A percentile compares a stretch with the other conserved stretches of the same genome.
These are phyloP conservation scores for Telenomus remus DNA, from an alignment of 1,140 invertebrate species.

Conservation along the genomic window DNA sequence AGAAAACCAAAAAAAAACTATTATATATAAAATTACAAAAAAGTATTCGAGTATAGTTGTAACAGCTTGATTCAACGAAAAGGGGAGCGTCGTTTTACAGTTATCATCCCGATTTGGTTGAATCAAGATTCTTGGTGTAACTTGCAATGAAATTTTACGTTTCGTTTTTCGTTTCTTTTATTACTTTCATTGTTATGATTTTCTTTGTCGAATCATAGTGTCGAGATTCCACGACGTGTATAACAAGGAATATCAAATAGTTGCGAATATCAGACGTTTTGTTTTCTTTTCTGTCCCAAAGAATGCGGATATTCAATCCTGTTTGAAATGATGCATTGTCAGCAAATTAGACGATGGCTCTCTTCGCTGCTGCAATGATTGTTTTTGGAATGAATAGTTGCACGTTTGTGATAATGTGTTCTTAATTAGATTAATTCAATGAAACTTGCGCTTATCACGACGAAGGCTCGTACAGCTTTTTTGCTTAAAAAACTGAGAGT, in stretches of 20 bases:
- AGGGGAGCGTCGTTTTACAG: conserved; percentile 14
- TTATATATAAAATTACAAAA: conserved; percentile 4
- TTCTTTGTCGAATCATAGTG: conserved; percentile 11
- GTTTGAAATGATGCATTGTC: conserved; percentile 4
- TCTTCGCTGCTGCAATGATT: conserved; percentile 9
- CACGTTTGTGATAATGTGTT: conserved; percentile 60
- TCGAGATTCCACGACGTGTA: conserved; percentile 29
- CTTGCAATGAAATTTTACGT: not conserved
- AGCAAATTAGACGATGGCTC: too few species aligned
- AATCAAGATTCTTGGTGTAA: conserved; percentile 7
- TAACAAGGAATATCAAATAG: conserved; percentile 20
- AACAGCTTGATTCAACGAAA: conserved; percentile 28
- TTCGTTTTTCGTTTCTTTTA: conserved; percentile 1
- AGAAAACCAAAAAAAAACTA: conserved; percentile 8
- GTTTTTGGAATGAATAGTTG: conserved; percentile 48
- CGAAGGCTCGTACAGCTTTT: conserved; percentile 36
- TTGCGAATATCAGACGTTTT: conserved; percentile 14
- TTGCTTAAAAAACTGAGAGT: conserved; percentile 46
- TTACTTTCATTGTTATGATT: not conserved
- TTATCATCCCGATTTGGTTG: conserved; percentile 28
- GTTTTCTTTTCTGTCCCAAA: conserved; percentile 20
- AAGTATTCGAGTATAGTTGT: conserved; percentile 6
- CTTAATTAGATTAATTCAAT: conserved; percentile 57
- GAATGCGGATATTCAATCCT: conserved; percentile 11
- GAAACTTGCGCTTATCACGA: conserved; percentile 42